phyloP scores from a whole-genome alignment of 1,140 invertebrate genomes.

The Phortica variegata region DNA sequence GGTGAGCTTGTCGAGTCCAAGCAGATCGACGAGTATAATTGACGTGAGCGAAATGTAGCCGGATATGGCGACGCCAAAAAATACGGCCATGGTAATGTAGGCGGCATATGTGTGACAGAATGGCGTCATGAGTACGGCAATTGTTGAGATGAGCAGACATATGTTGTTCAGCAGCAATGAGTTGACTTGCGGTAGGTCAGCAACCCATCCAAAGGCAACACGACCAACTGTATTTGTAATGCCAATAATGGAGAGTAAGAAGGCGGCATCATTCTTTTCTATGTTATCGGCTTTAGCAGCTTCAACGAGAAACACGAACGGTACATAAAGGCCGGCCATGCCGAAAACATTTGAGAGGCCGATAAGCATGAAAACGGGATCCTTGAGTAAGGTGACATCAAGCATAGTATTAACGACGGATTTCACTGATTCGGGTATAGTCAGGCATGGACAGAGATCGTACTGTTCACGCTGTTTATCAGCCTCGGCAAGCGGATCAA shows the following conservation, averaged over 20 bases:
- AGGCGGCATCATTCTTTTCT: constrained; percentile 73
- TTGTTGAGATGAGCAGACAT: constrained; percentile 84
- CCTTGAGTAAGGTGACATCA: constrained; percentile 85
- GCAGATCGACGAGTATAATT: constrained; percentile 93
- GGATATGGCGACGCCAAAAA: constrained; percentile 94
- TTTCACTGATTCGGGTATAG: constrained; percentile 78
- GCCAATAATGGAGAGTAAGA: constrained; percentile 91
- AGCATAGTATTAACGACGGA: constrained; percentile 87
- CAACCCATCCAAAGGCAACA: constrained; percentile 82
- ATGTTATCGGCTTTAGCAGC: constrained; percentile 74
- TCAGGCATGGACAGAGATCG: constrained; percentile 75
- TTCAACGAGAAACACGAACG: constrained; percentile 91
- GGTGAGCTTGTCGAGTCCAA: constrained; percentile 93
- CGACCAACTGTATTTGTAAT: constrained; percentile 92
- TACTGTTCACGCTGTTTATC: constrained; percentile 69
- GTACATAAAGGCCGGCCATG: constrained; percentile 88
- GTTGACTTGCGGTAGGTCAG: constrained; percentile 83
- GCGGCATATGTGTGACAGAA: constrained; percentile 76
- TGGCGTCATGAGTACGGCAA: constrained; percentile 82
- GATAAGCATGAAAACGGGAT: constrained; percentile 90
- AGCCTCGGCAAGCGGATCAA: constrained; percentile 60
- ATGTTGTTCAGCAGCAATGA: constrained; percentile 93
- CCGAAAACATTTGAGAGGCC: constrained; percentile 94
- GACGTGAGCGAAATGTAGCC: constrained; percentile 97
- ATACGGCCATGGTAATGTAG: constrained; percentile 81